Conservation (phyloP, 2,888 invertebrate genomes). For the Deilephila elpenor region DNA sequence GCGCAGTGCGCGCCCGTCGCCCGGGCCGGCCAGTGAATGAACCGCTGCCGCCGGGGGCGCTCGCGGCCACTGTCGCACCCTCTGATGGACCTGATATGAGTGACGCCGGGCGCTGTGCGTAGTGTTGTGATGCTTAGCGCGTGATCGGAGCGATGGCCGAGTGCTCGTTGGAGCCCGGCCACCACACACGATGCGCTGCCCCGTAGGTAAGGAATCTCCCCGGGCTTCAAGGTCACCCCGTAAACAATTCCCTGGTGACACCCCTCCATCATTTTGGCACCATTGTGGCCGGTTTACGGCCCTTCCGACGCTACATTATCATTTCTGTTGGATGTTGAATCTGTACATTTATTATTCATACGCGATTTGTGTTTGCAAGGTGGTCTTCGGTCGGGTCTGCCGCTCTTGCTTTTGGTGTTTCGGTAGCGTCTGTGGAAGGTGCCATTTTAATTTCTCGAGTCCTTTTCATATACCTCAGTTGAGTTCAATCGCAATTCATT, state of each 20-base stretch:
- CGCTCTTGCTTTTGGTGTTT: background rate
- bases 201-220: conserved; percentile 69
- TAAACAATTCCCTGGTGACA: conserved; percentile 62
- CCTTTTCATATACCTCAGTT: background rate
- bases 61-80: conserved; percentile 52
- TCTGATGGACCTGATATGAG: conserved; percentile 59
- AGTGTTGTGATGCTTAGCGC: conserved; percentile 64
- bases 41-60: conserved; percentile 57
- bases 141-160: conserved; percentile 76
- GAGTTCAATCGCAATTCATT: background rate
- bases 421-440: conserved; percentile 1
- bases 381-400: background rate
- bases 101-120: conserved; percentile 65
- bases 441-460: conserved; percentile 12
- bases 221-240: conserved; percentile 69
- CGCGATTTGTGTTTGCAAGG: background rate
- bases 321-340: conserved; percentile 10
- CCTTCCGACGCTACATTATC: conserved; percentile 20
- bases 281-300: conserved; percentile 20
- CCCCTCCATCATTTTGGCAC: conserved; percentile 31
- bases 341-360: background rate
- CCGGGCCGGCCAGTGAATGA: conserved; percentile 81
- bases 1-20: conserved; percentile 66
- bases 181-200: conserved; percentile 72
- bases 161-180: conserved; percentile 73